Evolutionary conservation across 2,113 vertebrate species (phyloP), one percentile per base, ranked within the genome.

Genomic region (Callochromis pleurospilus): DNA sequence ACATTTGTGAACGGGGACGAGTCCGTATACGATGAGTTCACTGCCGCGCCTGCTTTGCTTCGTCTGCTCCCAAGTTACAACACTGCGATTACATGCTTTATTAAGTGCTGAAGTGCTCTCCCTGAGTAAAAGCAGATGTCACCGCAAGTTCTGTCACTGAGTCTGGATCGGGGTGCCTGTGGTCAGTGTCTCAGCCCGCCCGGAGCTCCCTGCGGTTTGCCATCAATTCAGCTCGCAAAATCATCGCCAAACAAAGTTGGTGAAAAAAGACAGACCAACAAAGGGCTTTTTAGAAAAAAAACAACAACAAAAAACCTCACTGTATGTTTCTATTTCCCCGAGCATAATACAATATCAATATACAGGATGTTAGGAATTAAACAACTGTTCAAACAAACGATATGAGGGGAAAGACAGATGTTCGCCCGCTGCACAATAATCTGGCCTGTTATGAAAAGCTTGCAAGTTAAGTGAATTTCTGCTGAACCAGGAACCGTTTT

Each of bases 71-170:
- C 79, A 55, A 88, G 84, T 93, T 91, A 93, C 91, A 95, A 86
- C 93, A 81, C 86, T 86, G 92, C 93, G 94, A 95, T 95, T 94
- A 95, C 92, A 95, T 94, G 94, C 93, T 96, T 96, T 95, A 96
- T 96, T 96, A 96, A 95, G 93, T 94, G 94, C 92, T 86, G 91
- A 93, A 94, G 94, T 94, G 95, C 94, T 95, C 91, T 89, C 83
- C 60, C 88, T 95, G 96, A 96, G 94, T 95, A 93, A 94, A 95
- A 96, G 93, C 96, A 96, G 94, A 96, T 96, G 95, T 95, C 94
- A 94, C 96, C 94, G 85, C 95, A 91, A 92, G 92, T 90, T 92
- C 91, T 96, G 94, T 96, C 95, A 89, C 94, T 91, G 92, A 88
- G 93, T 94, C 93, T 91, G 92, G 90, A 94, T 90, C 14, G 21